Conservation (phyloP, 2,797 vertebrate genomes). For the Varecia variegata region DNA sequence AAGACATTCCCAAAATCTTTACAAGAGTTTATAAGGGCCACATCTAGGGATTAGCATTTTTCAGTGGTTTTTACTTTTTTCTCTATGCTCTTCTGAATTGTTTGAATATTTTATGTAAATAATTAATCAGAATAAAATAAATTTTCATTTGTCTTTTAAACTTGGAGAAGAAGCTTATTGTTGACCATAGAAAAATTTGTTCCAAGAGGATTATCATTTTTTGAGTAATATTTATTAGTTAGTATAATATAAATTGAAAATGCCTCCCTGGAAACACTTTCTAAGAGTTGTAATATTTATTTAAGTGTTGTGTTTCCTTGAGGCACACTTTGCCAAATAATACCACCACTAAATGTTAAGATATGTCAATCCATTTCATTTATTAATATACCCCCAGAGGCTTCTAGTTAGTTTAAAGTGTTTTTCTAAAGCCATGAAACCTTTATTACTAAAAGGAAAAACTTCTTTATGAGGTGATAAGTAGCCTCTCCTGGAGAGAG, state of each 20-base stretch:
- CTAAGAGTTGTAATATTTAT: background rate
- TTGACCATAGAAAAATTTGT: background rate
- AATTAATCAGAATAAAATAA: background rate
- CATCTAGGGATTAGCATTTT: background rate
- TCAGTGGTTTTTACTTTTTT: background rate
- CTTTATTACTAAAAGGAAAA: constrained; percentile 46
- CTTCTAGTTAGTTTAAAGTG: constrained; percentile 11
- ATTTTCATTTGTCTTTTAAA: background rate
- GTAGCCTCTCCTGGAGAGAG: background rate
- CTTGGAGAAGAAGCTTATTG: background rate
- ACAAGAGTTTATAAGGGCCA: background rate
- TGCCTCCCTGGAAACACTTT: background rate
- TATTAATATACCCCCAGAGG: background rate
- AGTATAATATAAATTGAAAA: constrained; percentile 20
- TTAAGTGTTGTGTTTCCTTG: background rate
- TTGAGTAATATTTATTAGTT: background rate
- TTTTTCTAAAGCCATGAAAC: constrained; percentile 38
- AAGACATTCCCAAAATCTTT: background rate
- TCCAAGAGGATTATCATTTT: background rate
- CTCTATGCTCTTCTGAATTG: background rate
- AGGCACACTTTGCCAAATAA: background rate
- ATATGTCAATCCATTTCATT: background rate
- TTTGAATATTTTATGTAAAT: constrained; percentile 10
- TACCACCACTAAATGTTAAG: background rate
- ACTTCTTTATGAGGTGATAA: background rate